Evolutionary conservation across 2,113 vertebrate species (phyloP).

Genomic region (Pica pica): DNA sequence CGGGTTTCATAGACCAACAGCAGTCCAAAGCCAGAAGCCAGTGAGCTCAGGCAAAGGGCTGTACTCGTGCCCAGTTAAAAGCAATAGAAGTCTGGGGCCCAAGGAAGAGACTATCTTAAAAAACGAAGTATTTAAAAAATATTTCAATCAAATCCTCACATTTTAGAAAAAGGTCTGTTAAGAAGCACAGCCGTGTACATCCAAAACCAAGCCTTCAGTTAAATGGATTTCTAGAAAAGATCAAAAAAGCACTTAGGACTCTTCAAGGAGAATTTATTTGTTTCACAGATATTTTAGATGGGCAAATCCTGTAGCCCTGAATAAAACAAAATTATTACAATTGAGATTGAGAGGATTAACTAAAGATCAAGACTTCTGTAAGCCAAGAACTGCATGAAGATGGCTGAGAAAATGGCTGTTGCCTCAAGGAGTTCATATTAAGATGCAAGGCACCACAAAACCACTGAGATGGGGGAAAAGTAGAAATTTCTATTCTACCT

Average conservation of each 20-base stretch:
- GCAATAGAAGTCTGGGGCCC: neutral
- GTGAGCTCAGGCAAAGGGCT: neutral
- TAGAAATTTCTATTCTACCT: neutral
- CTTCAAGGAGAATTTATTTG: neutral
- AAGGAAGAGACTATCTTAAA: neutral
- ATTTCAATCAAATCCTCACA: neutral
- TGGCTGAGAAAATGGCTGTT: neutral
- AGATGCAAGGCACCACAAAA: neutral
- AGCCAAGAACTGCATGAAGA: neutral
- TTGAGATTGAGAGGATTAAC: neutral
- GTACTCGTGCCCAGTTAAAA: neutral
- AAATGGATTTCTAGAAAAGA: neutral
- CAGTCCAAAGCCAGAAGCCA: neutral
- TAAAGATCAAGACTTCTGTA: neutral
- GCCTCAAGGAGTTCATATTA: neutral
- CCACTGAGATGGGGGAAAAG: neutral
- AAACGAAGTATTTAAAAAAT: neutral
- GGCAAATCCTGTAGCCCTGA: neutral
- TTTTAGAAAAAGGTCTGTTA: neutral
- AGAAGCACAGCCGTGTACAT: neutral
- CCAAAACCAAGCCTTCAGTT: neutral
- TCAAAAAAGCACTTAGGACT: neutral
- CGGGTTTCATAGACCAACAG: neutral
- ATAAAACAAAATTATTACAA: neutral
- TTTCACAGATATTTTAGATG: neutral